Percentiles rank a stretch among this genome's conserved stretches.
These are phyloP conservation scores for Cryptoblepharus egeriae DNA, from an alignment of 2,797 vertebrate genomes.

Conservation along the genomic window DNA sequence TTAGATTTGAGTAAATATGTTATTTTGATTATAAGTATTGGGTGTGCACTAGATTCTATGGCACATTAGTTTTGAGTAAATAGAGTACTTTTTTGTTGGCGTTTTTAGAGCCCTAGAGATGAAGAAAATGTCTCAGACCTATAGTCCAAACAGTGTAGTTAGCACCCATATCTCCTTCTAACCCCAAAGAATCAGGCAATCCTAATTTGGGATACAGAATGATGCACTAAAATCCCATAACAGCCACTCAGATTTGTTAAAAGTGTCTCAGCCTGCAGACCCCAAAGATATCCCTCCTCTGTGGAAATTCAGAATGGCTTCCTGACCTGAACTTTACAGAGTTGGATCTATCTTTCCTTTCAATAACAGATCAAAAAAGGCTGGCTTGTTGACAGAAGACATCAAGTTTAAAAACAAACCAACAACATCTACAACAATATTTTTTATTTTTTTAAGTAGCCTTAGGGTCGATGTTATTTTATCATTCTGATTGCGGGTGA, in stretches of 20 bases:
- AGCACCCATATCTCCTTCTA: too few relatives aligned
- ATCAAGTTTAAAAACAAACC: slow-evolving; percentile 20
- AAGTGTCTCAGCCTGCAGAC: neutral
- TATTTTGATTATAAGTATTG: too few relatives aligned
- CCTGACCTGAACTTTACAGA: slow-evolving; percentile 24
- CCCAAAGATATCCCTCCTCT: slow-evolving; percentile 20
- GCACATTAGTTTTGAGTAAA: too few relatives aligned
- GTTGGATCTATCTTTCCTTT: slow-evolving; percentile 37
- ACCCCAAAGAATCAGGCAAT: neutral
- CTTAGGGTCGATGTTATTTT: slow-evolving; percentile 46
- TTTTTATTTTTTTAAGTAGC: slow-evolving; percentile 55
- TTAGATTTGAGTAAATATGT: too few relatives aligned
- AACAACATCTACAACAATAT: slow-evolving; percentile 47
- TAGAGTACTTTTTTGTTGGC: neutral
- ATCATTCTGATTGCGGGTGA: slow-evolving; percentile 62
- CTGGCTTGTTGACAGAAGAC: slow-evolving; percentile 22
- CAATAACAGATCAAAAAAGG: slow-evolving; percentile 46
- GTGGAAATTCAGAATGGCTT: slow-evolving; percentile 47
- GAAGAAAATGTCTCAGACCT: too few relatives aligned
- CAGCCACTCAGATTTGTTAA: neutral
- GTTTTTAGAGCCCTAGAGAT: neutral
- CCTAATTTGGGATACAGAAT: neutral
- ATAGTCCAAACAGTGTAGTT: too few relatives aligned
- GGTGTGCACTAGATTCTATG: too few relatives aligned
- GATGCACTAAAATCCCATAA: neutral